phyloP scores from a whole-genome alignment of 2,888 invertebrate genomes.

The Linyphia triangularis region DNA sequence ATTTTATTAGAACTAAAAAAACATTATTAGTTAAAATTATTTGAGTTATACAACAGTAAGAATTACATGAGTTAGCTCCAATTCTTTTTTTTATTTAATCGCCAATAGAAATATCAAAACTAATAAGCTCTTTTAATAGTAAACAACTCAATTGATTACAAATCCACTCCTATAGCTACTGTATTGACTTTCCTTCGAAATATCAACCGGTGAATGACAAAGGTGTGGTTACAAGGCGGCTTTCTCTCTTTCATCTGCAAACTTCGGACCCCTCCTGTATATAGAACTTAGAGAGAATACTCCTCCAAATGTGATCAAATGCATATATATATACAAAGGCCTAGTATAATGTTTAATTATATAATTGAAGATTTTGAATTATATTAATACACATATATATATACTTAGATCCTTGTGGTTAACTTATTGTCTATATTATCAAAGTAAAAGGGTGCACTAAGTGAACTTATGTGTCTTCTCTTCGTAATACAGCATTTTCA shows the following conservation, averaged over 20 bases:
- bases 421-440: slow-evolving; percentile 73
- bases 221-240: no score
- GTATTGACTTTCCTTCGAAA: not conserved
- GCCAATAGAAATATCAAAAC: not conserved
- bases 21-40: no score
- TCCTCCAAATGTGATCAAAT: slow-evolving; percentile 73
- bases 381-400: slow-evolving; percentile 70
- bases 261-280: slow-evolving; percentile 34
- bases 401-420: slow-evolving; percentile 61
- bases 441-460: slow-evolving; percentile 74
- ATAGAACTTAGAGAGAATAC: slow-evolving; percentile 56
- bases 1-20: no score
- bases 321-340: slow-evolving; percentile 63
- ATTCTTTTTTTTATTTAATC: not conserved
- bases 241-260: no score
- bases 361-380: slow-evolving; percentile 30
- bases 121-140: not conserved
- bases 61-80: no score
- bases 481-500: no score
- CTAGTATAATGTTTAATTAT: slow-evolving; percentile 68
- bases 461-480: no score
- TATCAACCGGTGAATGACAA: no score
- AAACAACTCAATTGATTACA: not conserved
- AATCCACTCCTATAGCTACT: not conserved
- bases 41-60: no score